These are phyloP conservation scores for Aptenodytes forsteri DNA, from an alignment of 2,113 vertebrate genomes.

Conservation along the genomic window DNA sequence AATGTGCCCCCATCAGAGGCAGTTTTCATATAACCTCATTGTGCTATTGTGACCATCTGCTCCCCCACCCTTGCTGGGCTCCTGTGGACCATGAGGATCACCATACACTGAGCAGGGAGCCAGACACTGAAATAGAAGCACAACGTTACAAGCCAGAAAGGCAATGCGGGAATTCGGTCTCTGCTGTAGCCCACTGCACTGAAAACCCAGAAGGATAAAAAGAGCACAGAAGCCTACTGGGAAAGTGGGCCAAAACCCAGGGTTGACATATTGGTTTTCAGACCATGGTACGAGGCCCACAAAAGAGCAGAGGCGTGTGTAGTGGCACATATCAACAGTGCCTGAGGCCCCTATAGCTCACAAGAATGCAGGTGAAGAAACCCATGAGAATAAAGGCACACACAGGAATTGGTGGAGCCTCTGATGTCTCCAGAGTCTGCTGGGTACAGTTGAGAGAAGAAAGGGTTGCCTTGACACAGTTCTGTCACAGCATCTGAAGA, in stretches of 20 bases:
- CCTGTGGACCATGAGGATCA: background rate
- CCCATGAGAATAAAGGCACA: background rate
- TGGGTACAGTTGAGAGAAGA: background rate
- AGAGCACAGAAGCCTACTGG: background rate
- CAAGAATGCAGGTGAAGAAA: background rate
- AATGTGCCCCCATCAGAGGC: background rate
- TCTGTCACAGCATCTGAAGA: background rate
- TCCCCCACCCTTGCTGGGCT: background rate
- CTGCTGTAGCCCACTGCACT: background rate
- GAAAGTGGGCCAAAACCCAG: background rate
- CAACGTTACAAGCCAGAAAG: background rate
- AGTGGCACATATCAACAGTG: background rate
- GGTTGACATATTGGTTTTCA: background rate
- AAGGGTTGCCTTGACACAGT: background rate
- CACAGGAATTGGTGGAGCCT: background rate
- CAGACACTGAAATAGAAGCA: conserved; percentile 15
- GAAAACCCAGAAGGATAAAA: background rate
- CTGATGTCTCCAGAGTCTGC: background rate
- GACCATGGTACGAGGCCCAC: background rate
- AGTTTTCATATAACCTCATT: background rate
- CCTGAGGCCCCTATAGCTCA: background rate
- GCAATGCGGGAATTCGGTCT: background rate
- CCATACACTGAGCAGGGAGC: background rate
- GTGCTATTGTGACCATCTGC: conserved; percentile 34
- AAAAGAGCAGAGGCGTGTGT: background rate